Evolutionary conservation across 2,888 invertebrate species (phyloP), one percentile per base, ranked within the genome.

Genomic region (Cenopis cana): DNA sequence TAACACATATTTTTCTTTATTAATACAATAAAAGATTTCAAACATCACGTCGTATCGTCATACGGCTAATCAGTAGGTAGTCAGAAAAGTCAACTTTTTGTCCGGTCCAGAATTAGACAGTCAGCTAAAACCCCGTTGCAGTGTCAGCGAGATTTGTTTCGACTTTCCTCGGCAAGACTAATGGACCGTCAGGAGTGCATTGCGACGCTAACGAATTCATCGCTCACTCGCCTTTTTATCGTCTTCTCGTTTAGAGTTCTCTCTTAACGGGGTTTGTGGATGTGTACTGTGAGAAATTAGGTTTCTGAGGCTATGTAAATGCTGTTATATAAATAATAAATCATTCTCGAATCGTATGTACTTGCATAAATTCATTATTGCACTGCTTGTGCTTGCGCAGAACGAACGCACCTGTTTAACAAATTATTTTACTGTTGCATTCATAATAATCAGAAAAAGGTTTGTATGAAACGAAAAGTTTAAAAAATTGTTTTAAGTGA

Each of bases 121-220:
- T 29, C 61, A 68, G 50, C 65, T 41, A 56, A 52, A 24, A n/a
- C 24, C 57, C 50, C 36, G 50, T 20, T 50, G 36, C 59, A 46
- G 18, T 62, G 62, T 62, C 62, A 60, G 68, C 54, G 38, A 36
- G 68, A 68, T 59, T 60, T 68, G 68, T 62, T 72, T 65, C 80
- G 84, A 80, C 83, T 69, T 81, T 81, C 79, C 79, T 80, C 80
- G 82, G 80, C 75, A 80, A 84, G 85, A 86, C 82, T 85, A 85
- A 88, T 88, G 86, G 84, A 81, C 81, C 79, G 80, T 79, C 76
- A 79, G 79, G 74, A 74, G 77, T 72, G 79, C 80, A 83, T 84
- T 79, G 77, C 70, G 75, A 76, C 78, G 78, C 77, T 78, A 79
- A 80, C 78, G 79, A 82, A 83, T 82, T 81, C 85, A 85, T 85